These are phyloP conservation scores for Nothocercus nigrocapillus DNA, from an alignment of 2,113 vertebrate genomes.

Conservation along the genomic window DNA sequence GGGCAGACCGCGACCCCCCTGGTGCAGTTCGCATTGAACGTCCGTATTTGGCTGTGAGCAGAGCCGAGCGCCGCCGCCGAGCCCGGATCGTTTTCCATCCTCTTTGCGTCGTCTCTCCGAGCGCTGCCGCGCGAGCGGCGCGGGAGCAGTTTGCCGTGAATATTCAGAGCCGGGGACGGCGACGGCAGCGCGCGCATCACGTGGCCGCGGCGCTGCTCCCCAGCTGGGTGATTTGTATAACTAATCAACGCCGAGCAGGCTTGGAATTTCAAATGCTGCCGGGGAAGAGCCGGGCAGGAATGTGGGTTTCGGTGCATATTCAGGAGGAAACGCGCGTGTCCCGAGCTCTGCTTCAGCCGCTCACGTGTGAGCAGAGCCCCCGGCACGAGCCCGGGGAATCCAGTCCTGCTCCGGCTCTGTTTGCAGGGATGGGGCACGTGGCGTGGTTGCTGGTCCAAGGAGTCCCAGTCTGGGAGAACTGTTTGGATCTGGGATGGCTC, in stretches of 20 bases:
- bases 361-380: fast-evolving
- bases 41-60: neutral
- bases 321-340: neutral
- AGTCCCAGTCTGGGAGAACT: no score
- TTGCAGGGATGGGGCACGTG: no score
- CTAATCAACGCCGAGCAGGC: neutral
- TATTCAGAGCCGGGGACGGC: neutral
- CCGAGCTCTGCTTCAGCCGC: neutral
- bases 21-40: neutral
- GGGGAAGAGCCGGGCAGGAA: neutral
- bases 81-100: neutral
- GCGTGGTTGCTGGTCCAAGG: no score
- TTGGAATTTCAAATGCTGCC: slow-evolving; percentile 37
- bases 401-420: no score
- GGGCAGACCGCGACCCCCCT: neutral
- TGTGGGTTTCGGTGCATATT: neutral
- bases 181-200: neutral
- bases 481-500: no score
- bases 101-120: neutral
- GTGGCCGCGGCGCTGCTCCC: neutral
- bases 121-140: neutral
- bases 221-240: slow-evolving; percentile 16
- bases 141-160: neutral
- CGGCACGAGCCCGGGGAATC: no score
- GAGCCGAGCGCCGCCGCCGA: neutral